A percentile compares a stretch with the other conserved stretches of the same genome.
These are phyloP conservation scores for Cephus pulcher DNA, from an alignment of 2,888 invertebrate genomes.

Conservation along the genomic window DNA sequence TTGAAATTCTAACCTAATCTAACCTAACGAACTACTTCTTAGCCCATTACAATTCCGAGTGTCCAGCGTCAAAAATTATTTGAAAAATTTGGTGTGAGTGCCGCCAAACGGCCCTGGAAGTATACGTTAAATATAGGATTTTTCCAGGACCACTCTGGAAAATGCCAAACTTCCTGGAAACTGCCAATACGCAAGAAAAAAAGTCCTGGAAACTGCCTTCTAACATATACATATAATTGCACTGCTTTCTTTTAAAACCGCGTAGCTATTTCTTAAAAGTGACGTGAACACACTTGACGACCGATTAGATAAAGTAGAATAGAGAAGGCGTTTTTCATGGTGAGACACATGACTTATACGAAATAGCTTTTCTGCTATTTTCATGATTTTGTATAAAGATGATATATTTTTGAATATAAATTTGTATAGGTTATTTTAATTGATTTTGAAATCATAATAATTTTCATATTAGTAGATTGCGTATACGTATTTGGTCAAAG, in stretches of 20 bases:
- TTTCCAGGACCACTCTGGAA: no score
- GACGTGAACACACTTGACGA: background rate
- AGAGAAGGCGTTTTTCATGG: background rate
- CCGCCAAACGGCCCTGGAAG: no score
- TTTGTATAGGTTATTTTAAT: background rate
- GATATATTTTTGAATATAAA: background rate
- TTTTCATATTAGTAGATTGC: background rate
- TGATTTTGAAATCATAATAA: background rate
- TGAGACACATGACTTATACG: background rate
- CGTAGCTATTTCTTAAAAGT: background rate
- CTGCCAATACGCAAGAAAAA: no score
- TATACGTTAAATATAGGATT: no score
- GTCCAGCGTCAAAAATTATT: no score
- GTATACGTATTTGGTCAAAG: background rate
- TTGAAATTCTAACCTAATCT: no score
- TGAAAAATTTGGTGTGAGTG: no score
- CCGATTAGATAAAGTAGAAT: background rate
- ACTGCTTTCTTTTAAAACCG: background rate
- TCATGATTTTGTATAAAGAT: background rate
- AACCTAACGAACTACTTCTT: no score
- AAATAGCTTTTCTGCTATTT: background rate
- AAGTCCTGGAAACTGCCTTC: no score
- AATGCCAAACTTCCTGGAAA: no score
- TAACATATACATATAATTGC: no score
- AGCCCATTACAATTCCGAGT: no score